phyloP scores from a whole-genome alignment of 30 jellyfish, hydroid and myxozoan genomes.

The Hydractinia echinata region DNA sequence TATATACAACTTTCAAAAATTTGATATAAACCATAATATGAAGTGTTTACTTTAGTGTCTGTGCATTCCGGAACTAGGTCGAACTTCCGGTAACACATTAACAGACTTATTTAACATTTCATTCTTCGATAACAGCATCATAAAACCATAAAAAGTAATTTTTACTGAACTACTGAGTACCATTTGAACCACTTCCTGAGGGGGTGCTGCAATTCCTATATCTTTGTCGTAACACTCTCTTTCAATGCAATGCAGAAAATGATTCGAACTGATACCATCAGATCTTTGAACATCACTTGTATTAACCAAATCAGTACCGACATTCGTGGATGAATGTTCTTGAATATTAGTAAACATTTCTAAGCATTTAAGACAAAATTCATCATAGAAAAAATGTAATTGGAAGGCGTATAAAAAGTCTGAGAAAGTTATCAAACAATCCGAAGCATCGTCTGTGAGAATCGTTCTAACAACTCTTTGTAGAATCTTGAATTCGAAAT shows the following conservation, averaged over 20 bases:
- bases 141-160: constrained; percentile 64
- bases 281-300: background rate
- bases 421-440: constrained; percentile 57
- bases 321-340: background rate
- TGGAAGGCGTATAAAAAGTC: constrained; percentile 72
- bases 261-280: background rate
- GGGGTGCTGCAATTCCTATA: constrained; percentile 32
- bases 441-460: constrained; percentile 71
- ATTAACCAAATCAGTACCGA: background rate
- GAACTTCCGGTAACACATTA: background rate
- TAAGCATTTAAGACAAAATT: constrained; percentile 3
- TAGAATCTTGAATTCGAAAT: constrained; percentile 51
- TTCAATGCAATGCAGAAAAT: background rate
- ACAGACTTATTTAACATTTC: constrained; percentile 23
- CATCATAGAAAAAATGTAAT: constrained; percentile 52
- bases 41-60: no score
- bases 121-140: constrained; percentile 61
- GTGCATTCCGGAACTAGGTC: background rate
- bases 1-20: no score
- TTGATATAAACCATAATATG: no score
- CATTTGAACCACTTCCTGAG: constrained; percentile 54
- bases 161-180: constrained; percentile 38
- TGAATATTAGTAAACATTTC: background rate
- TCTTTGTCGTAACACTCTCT: background rate
- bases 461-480: constrained; percentile 62